Evolutionary conservation across 2,113 vertebrate species (phyloP), one percentile per base, ranked within the genome.

Genomic region (Neofelis nebulosa): DNA sequence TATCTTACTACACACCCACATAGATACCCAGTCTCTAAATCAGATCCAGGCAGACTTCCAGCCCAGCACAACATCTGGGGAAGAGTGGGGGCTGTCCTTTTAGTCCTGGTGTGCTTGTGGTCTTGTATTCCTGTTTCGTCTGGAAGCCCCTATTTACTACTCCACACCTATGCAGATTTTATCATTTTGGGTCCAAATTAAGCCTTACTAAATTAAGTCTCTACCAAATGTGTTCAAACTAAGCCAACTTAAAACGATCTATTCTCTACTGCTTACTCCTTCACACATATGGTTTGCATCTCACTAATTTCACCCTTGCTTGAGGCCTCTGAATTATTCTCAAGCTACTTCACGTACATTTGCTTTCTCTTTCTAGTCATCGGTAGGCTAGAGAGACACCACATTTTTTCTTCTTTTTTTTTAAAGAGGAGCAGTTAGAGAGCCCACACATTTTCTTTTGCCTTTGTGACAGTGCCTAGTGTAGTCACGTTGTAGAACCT

Each of bases 351-450:
- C 31, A 27, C 2, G 13, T 2, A 61, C 0, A n/a, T 45, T n/a
- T 91, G 61, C 78, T 94, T 68, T 71, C 27, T 29, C 71, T 91
- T 84, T 50, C 50, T 10, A 81, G 65, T 48, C 93, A 84, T 14
- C 18, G 21, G 29, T 6, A 50, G 48, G 81, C 11, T n/a, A 48
- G 63, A 76, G 55, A 69, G 33, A 66, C 14, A 78, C 63, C 21
- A 79, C 4, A 33, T 45, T 78, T 63, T 45, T 41, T 36, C n/a
- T 91, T 79, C 61, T 91, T 41, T 13, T 71, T 21, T 48, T 76
- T 76, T 16, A 76, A 41, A 76, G 15, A 48, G 74, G 27, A 76
- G 73, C 25, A 45, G 74, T 76, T 18, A 48, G 41, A 76, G 7
- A 48, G 41, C 15, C 74, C 74, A 76, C 25, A 81, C 9, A 23